Evolutionary conservation across 1,140 invertebrate species (phyloP), one percentile per base, ranked within the genome.

Genomic region (Halictus rubicundus): DNA sequence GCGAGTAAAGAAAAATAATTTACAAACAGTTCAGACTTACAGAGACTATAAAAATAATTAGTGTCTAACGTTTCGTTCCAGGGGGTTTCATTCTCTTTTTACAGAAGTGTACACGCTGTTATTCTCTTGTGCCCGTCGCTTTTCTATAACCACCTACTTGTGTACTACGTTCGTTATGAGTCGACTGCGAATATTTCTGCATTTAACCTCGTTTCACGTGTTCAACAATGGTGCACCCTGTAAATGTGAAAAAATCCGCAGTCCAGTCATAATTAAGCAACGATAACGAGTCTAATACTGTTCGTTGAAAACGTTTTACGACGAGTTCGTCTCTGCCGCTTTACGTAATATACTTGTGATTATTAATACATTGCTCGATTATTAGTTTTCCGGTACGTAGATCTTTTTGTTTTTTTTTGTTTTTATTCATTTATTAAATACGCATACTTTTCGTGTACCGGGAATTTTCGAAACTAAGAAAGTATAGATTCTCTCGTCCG

Each of bases 1-100:
- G 5, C n/a, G 60, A 21, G 21, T 72, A 25, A 72, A 72, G 69
- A 72, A 72, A 78, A 78, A 78, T 78, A 71, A 78, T 71, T 78
- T 71, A n/a, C 10, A 54, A 63, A 27, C 25, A 16, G 39, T 77
- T 37, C 23, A 39, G 10, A 86, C 82, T 86, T 79, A 79, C 60
- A 79, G 72, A 68, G 39, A 68, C 81, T 87, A 87, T 83, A 87
- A 87, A 87, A 87, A 87, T 87, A 87, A 86, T 37, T 46, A 46
- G 64, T 64, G 63, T 82, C 71, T 86, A 83, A 77, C 39, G 37
- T 49, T 21, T 57, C 61, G 52, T 80, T 80, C 54, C 59, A 39
- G 16, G 16, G 73, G 83, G 78, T 25, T 32, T 63, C 23, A 27
- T 66, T 37, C 39, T 76, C 37, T 75, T 46, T 86, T 78, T 82